These are phyloP conservation scores for Bergia sp. DNA, from an alignment of 92 coral and sea anemone species.

Conservation along the genomic window DNA sequence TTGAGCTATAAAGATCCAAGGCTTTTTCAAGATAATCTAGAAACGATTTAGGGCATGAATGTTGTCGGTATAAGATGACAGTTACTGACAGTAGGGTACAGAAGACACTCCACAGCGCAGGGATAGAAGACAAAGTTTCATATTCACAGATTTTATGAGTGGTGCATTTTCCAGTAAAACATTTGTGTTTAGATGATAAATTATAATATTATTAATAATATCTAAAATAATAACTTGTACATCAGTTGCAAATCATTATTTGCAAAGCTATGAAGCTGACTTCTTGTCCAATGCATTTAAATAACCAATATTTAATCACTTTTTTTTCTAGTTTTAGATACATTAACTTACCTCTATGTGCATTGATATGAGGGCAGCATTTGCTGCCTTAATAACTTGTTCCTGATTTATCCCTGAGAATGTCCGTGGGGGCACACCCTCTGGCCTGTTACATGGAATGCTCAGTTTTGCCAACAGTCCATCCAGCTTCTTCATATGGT, in stretches of 20 bases:
- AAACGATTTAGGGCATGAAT: conserved; percentile 24
- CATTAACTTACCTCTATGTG: conserved; percentile 50
- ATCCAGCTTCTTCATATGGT: conserved; percentile 77
- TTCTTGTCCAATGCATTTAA: background rate
- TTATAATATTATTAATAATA: too few species aligned
- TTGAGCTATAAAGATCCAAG: conserved; percentile 15
- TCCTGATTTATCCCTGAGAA: conserved; percentile 83
- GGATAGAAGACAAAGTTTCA: too few species aligned
- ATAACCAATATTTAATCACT: background rate
- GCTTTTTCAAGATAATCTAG: conserved; percentile 31
- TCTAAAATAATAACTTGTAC: too few species aligned
- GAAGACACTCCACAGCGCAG: too few species aligned
- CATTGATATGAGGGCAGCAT: conserved; percentile 81
- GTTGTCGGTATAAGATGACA: conserved; percentile 14
- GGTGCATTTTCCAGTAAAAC: background rate
- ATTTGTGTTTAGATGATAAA: too few species aligned
- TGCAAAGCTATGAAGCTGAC: too few species aligned
- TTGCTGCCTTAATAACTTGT: conserved; percentile 83
- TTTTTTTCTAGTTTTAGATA: background rate
- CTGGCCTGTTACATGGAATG: conserved; percentile 79
- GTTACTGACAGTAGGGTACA: too few species aligned
- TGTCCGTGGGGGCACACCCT: conserved; percentile 76
- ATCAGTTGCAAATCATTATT: too few species aligned
- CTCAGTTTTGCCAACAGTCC: conserved; percentile 79
- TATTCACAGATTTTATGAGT: too few species aligned